phyloP scores from a whole-genome alignment of 2,888 invertebrate species.

The Cephus sareptanus region DNA sequence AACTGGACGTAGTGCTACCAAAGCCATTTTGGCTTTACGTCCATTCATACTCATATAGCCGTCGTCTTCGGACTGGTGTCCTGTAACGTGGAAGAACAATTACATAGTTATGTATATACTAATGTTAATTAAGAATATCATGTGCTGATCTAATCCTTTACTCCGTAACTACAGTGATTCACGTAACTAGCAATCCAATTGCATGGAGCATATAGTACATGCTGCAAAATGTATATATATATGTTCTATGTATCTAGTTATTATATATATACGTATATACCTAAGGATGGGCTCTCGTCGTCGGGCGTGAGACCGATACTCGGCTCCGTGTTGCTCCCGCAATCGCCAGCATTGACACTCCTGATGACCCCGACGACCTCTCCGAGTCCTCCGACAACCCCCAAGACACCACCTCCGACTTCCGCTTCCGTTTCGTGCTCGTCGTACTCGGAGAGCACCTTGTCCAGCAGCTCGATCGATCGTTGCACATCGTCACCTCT shows the following conservation, averaged over 20 bases:
- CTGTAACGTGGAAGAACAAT: constrained; percentile 48
- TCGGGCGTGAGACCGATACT: constrained; percentile 70
- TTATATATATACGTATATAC: constrained; percentile 39
- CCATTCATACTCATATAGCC: constrained; percentile 95
- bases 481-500: constrained; percentile 90
- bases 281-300: constrained; percentile 81
- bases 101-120: background rate
- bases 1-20: constrained; percentile 70
- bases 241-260: no score
- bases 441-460: constrained; percentile 91
- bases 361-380: constrained; percentile 58
- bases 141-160: background rate
- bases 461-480: constrained; percentile 88
- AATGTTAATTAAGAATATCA: background rate
- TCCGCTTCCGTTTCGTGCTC: constrained; percentile 75
- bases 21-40: constrained; percentile 80
- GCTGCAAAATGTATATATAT: background rate
- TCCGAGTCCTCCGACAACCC: constrained; percentile 66
- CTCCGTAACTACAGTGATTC: background rate
- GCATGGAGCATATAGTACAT: background rate
- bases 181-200: background rate
- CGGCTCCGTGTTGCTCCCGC: constrained; percentile 66
- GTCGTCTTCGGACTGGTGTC: constrained; percentile 90
- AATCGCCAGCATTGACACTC: constrained; percentile 65
- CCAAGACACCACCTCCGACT: constrained; percentile 70